A percentile compares a stretch with the other conserved stretches of the same genome.
These are phyloP conservation scores for Tortricodes alternella DNA, from an alignment of 2,888 invertebrate species.

Conservation along the genomic window DNA sequence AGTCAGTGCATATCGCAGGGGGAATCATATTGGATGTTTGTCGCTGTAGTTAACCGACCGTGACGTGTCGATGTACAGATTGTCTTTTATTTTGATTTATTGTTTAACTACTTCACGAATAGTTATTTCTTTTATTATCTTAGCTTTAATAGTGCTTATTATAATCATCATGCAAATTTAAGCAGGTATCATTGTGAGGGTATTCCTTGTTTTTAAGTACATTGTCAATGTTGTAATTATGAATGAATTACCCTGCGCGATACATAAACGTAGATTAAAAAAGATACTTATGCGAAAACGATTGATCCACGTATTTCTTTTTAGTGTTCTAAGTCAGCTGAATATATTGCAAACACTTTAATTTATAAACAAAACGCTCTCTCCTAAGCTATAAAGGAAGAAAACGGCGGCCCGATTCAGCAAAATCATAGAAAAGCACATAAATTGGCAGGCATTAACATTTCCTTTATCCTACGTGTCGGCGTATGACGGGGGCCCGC, in stretches of 20 bases:
- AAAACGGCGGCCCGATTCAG: conserved; percentile 75
- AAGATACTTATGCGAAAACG: neutral
- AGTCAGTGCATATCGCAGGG: conserved; percentile 66
- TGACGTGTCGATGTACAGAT: conserved; percentile 36
- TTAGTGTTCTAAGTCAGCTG: conserved; percentile 23
- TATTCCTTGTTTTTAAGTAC: no score
- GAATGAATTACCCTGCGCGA: neutral
- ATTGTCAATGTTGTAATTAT: neutral
- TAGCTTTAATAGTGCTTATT: no score
- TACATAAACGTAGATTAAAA: neutral
- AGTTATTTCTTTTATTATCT: neutral
- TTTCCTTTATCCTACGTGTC: conserved; percentile 83
- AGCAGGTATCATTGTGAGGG: no score
- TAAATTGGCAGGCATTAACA: conserved; percentile 82
- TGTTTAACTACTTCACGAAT: conserved; percentile 20
- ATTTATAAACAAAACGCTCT: conserved; percentile 62
- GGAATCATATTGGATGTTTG: conserved; percentile 66
- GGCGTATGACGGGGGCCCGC: conserved; percentile 81
- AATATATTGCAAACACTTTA: conserved; percentile 53
- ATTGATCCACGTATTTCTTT: conserved; percentile 5
- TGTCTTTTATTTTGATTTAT: conserved; percentile 56
- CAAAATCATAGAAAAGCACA: conserved; percentile 83
- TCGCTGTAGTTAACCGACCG: conserved; percentile 62
- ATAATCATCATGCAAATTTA: no score
- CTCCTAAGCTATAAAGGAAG: conserved; percentile 67